phyloP scores from a whole-genome alignment of 2,797 vertebrate species.

The Sphenodon punctatus region DNA sequence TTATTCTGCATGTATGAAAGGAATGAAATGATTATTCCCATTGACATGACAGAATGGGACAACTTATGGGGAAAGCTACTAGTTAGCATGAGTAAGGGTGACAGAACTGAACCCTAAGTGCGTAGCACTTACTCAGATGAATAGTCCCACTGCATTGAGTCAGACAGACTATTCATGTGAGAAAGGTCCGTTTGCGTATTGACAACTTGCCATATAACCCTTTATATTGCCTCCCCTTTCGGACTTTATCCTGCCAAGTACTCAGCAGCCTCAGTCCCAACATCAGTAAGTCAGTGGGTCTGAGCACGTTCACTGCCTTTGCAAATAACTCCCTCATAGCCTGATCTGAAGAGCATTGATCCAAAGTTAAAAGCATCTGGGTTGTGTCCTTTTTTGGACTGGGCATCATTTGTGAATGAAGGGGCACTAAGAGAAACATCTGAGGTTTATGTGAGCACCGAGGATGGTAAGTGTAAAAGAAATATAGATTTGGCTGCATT shows the following conservation, averaged over 20 bases:
- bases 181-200: too few species aligned
- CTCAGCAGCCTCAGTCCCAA: accelerated
- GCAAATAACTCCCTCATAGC: too few species aligned
- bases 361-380: not conserved
- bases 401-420: not conserved
- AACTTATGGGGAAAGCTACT: accelerated
- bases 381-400: too few species aligned
- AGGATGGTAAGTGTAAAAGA: not conserved
- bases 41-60: not conserved
- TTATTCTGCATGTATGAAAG: not conserved
- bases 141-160: not conserved
- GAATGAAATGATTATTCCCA: too few species aligned
- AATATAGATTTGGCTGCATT: too few species aligned
- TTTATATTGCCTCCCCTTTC: too few species aligned
- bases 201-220: too few species aligned
- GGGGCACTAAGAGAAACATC: not conserved
- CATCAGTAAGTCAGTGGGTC: accelerated
- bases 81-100: not conserved
- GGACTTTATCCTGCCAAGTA: accelerated
- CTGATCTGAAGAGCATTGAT: too few species aligned
- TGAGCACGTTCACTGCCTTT: not conserved
- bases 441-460: not conserved
- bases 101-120: not conserved
- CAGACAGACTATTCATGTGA: too few species aligned
- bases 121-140: not conserved